Conservation (phyloP, 2,797 vertebrate genomes). For the Melanotaenia boesemani region DNA sequence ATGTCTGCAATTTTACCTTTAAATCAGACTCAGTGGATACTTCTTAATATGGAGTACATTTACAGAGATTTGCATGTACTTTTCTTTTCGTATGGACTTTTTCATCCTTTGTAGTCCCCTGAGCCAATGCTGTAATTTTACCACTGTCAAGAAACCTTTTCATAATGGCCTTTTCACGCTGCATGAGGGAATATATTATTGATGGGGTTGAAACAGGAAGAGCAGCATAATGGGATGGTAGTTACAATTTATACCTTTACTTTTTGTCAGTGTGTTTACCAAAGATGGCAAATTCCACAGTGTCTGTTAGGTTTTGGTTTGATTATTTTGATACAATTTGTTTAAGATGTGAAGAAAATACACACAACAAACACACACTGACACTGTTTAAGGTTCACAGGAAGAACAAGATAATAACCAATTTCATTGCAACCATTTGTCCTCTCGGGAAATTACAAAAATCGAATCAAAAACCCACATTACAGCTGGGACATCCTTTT, state of each 20-base stretch:
- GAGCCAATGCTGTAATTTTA: constrained; percentile 56
- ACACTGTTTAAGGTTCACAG: background rate
- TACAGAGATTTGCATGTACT: constrained; percentile 35
- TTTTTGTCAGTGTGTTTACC: constrained; percentile 19
- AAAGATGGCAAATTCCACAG: background rate
- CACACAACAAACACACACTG: background rate
- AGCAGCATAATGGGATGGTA: constrained; percentile 24
- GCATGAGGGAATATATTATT: constrained; percentile 41
- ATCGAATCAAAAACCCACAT: constrained; percentile 39
- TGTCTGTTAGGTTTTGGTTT: background rate
- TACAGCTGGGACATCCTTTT: constrained; percentile 62
- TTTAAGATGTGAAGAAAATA: constrained; percentile 23
- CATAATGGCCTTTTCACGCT: constrained; percentile 49
- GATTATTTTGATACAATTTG: constrained; percentile 10
- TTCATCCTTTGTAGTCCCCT: constrained; percentile 49
- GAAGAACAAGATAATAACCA: constrained; percentile 10
- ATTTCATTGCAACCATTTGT: constrained; percentile 31
- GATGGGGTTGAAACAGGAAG: constrained; percentile 28
- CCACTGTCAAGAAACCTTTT: constrained; percentile 60
- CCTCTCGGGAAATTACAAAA: constrained; percentile 30
- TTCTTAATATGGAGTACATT: constrained; percentile 22
- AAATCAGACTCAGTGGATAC: constrained; percentile 14
- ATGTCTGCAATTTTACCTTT: constrained; percentile 40
- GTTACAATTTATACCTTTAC: constrained; percentile 15
- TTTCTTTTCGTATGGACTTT: constrained; percentile 19